Evolutionary conservation across 2,888 invertebrate species (phyloP).

Genomic region (Acleris literana): DNA sequence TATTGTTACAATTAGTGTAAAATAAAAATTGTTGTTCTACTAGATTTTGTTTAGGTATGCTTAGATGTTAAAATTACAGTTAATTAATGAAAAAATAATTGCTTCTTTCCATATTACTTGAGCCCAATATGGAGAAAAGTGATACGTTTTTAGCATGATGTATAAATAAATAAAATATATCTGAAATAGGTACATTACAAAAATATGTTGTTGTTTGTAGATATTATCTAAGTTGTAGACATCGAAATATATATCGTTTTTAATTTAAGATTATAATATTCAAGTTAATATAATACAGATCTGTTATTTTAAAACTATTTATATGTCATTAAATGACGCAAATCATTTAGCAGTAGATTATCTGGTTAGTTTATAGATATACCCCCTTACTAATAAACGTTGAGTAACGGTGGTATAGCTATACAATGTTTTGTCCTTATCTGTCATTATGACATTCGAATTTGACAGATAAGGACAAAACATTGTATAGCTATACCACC

Average conservation of each 20-base stretch:
- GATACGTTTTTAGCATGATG: slow-evolving; percentile 10
- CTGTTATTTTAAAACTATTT: slow-evolving; percentile 9
- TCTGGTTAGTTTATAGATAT: no score
- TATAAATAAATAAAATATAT: slow-evolving; percentile 16
- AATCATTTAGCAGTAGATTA: slow-evolving; percentile 12
- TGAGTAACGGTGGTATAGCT: no score
- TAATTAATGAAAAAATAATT: slow-evolving; percentile 3
- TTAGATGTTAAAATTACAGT: slow-evolving; percentile 9
- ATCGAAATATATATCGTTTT: slow-evolving; percentile 22
- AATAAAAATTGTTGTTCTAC: slow-evolving; percentile 18
- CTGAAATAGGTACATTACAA: slow-evolving; percentile 12
- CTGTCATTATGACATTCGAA: no score
- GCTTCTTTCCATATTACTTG: slow-evolving; percentile 31
- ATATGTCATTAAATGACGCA: slow-evolving; percentile 27
- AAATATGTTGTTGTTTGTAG: slow-evolving; percentile 13
- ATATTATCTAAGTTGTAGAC: slow-evolving; percentile 24
- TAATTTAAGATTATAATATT: not conserved
- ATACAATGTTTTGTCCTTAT: no score
- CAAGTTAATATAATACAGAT: slow-evolving; percentile 19
- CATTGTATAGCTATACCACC: no score
- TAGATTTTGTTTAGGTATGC: slow-evolving; percentile 13
- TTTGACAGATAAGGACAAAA: no score
- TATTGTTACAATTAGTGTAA: not conserved
- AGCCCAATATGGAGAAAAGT: slow-evolving; percentile 34
- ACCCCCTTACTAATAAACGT: no score